Base-by-base conservation (phyloP, 1,140 invertebrate genomes). In the Venturia canescens region DNA sequence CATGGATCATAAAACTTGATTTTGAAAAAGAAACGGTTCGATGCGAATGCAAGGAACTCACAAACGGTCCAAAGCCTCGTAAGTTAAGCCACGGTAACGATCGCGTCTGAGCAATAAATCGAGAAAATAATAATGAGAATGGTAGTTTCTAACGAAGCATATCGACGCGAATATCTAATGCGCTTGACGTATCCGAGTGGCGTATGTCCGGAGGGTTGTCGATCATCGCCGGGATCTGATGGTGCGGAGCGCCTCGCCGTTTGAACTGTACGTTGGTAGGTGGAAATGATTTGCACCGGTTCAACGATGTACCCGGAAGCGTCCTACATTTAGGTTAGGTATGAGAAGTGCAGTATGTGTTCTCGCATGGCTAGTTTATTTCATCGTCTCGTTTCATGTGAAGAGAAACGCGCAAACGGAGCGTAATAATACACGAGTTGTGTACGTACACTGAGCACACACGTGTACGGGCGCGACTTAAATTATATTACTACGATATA, bases 231-330 rank as follows among this genome's bases (percentile, higher is more conserved):
- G 29, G 53, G 50, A 74, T 74, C 71, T 50, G 21, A 6, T 44
- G 38, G 38, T 9, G 44, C n/a, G n/a, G n/a, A n/a, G n/a, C n/a
- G n/a, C n/a, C n/a, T 74, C 48, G 48, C 71, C 34, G 60, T 63
- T 38, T 34, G 69, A 4, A 31, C 15, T 57, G n/a, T n/a, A n/a
- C n/a, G n/a, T n/a, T n/a, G 44, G 71, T 50, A 74, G 71, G 23
- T 23, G 71, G 71, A 74, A 53, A 74, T 74, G 44, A 57, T 50
- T 74, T 74, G 71, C 71, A 74, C 60, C 48, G 71, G 71, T 74
- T 74, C 48, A 74, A 74, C 60, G 60, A 57, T 53, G 48, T 53
- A 53, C 53, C 72, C 72, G 72, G 72, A 76, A 76, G 48, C 50
- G 53, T 60, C 53, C 72, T 76, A 27, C 26, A 76, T 76, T 76